Evolutionary conservation across 1,140 invertebrate species (phyloP), one percentile per base, ranked within the genome.

Genomic region (Magallana gigas): DNA sequence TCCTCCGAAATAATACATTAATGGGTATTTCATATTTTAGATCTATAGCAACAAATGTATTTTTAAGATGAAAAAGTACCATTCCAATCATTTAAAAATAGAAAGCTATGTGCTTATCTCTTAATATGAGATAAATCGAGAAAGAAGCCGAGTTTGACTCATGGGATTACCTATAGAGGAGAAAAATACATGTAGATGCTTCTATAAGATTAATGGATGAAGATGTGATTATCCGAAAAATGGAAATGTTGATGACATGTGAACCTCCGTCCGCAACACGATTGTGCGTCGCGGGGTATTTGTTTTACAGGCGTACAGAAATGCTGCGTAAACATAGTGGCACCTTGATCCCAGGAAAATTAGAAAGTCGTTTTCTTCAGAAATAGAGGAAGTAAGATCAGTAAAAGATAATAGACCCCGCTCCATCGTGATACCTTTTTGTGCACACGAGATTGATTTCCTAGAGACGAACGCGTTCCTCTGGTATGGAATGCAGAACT

Each of bases 341-440:
- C 68, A 76, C 68, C 68, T 76, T 76, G 68, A 76, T 76, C 68
- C 23, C 23, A 36, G 68, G 68, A 76, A 76, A 76, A 76, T 76
- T 76, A 76, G 68, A 76, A 76, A 76, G 68, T 76, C 68, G 68
- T 76, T 76, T 76, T 76, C 68, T 76, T 18, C 9, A 76, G 68
- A 76, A 76, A 76, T 76, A 23, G 23, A 76, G 68, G 68, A 76
- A 76, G 68, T 76, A 29, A 29, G 68, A 76, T 76, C 68, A 76
- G 68, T 18, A 76, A 76, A 76, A 76, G 68, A 76, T 76, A 76
- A 76, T 76, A 76, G 29, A 76, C 23, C 29, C 68, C 68, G 68
- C 7, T 76, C 68, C 29, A 36, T 29, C 23, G 29, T 8, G 68
- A 12, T 76, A 76, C 68, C 36, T 29, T 76, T 76, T 76, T 76